Percentiles rank a stretch among this genome's conserved stretches.
These are phyloP conservation scores for Platichthys stellatus DNA, from an alignment of 2,113 vertebrate species.

Conservation along the genomic window DNA sequence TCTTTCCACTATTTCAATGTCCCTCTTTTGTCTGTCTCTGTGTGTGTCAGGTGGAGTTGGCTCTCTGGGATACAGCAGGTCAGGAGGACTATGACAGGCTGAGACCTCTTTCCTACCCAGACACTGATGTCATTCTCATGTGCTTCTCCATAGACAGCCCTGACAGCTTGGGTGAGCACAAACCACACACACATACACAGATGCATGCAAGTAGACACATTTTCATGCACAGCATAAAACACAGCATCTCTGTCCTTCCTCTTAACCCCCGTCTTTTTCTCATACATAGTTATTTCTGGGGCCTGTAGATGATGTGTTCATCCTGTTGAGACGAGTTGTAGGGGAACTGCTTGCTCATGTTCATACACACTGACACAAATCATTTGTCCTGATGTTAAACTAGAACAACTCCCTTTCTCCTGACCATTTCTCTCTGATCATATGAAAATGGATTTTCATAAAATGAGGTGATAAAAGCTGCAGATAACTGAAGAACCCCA, in stretches of 20 bases:
- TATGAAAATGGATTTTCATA: slow-evolving; percentile 32
- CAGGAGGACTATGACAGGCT: slow-evolving; percentile 87
- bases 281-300: slow-evolving; percentile 10
- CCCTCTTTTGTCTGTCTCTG: neutral
- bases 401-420: neutral
- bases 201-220: neutral
- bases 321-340: slow-evolving; percentile 22
- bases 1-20: neutral
- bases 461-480: slow-evolving; percentile 20
- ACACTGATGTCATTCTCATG: slow-evolving; percentile 88
- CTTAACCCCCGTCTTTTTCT: slow-evolving; percentile 3
- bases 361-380: neutral
- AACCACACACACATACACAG: neutral
- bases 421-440: slow-evolving; percentile 12
- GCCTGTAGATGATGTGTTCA: slow-evolving; percentile 6
- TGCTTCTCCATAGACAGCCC: slow-evolving; percentile 88
- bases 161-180: slow-evolving; percentile 90
- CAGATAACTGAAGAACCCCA: slow-evolving; percentile 7
- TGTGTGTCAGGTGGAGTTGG: slow-evolving; percentile 82
- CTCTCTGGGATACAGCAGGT: slow-evolving; percentile 86
- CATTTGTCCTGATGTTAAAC: slow-evolving; percentile 20
- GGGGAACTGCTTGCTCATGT: slow-evolving; percentile 3
- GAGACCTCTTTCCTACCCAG: slow-evolving; percentile 86
- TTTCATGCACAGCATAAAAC: neutral
- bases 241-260: neutral